phyloP scores from a whole-genome alignment of 2,113 vertebrate species.

The Megaleporinus macrocephalus region DNA sequence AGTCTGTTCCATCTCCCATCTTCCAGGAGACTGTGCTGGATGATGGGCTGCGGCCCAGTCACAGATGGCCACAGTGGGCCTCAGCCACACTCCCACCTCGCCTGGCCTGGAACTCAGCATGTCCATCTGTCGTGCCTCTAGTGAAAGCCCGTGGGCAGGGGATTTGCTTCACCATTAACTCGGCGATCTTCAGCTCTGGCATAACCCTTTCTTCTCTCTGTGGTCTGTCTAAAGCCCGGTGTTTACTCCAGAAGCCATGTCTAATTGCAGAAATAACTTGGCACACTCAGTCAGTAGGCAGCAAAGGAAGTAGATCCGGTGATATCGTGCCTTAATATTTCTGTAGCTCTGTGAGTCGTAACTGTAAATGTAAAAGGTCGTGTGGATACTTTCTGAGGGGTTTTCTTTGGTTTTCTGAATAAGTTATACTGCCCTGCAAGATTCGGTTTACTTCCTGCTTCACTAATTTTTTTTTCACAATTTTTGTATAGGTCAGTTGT shows the following conservation, averaged over 20 bases:
- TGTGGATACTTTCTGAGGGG: background rate
- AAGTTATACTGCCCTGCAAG: no score
- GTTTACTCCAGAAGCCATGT: background rate
- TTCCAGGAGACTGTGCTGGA: background rate
- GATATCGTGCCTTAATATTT: background rate
- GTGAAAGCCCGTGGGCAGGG: constrained; percentile 63
- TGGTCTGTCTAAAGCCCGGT: background rate
- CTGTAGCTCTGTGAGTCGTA: background rate
- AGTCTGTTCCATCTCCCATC: background rate
- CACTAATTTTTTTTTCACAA: background rate
- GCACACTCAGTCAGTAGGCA: no score
- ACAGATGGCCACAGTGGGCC: constrained; percentile 68
- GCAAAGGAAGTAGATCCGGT: background rate
- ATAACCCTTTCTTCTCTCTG: background rate
- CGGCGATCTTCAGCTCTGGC: constrained; percentile 50
- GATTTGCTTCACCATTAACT: constrained; percentile 68
- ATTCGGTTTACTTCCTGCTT: no score
- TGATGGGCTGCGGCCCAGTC: constrained; percentile 39
- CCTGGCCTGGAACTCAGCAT: constrained; percentile 29
- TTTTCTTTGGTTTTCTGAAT: no score
- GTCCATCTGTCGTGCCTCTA: constrained; percentile 70
- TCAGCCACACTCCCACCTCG: background rate
- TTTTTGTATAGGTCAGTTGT: no score
- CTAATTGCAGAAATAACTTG: no score
- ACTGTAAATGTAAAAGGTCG: no score